A percentile compares a stretch with the other conserved stretches of the same genome.
Conservation (phyloP, 2,888 invertebrate genomes). For the Eupithecia insigniata region DNA sequence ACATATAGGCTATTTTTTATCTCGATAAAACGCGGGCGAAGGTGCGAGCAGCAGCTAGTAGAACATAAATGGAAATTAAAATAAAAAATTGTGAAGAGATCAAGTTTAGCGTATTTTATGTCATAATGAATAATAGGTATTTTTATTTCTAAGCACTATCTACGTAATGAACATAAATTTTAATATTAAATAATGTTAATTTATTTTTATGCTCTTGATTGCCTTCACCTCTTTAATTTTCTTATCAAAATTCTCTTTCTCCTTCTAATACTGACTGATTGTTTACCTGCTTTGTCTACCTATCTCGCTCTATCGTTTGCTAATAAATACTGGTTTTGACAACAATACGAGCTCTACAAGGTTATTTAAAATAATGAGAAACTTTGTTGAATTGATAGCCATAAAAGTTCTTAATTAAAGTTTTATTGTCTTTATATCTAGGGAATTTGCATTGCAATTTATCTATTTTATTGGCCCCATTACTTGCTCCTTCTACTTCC, state of each 20-base stretch:
- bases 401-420: background rate
- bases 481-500: background rate
- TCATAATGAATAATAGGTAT: no score
- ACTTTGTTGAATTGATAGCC: background rate
- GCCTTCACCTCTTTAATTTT: conserved; percentile 34
- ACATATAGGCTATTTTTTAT: no score
- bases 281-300: background rate
- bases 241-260: conserved; percentile 12
- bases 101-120: no score
- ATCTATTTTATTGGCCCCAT: background rate
- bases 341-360: conserved; percentile 46
- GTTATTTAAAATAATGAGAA: conserved; percentile 7
- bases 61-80: no score
- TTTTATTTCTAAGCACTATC: background rate
- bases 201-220: conserved; percentile 25
- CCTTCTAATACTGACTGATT: conserved; percentile 2
- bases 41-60: no score
- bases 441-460: background rate
- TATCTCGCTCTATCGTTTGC: conserved; percentile 2
- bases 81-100: no score
- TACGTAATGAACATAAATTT: background rate
- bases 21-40: no score
- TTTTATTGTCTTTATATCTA: background rate
- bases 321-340: conserved; percentile 51
- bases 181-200: background rate